phyloP scores from a whole-genome alignment of 1,140 invertebrate genomes.

The Vollenhovia emeryi region DNA sequence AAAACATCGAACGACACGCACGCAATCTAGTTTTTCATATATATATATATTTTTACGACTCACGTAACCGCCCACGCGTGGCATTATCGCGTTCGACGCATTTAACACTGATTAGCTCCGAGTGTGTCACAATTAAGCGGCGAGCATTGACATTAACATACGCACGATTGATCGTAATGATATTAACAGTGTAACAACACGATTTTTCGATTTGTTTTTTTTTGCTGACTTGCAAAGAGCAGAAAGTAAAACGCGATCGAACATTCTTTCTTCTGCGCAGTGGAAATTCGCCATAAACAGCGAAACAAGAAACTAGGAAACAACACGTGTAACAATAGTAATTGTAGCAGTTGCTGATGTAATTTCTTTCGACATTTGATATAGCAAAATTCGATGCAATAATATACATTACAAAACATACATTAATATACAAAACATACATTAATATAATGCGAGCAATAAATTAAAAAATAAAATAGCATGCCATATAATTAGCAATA shows the following conservation, averaged over 20 bases:
- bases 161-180: neutral
- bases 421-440: too few species aligned
- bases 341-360: too few species aligned
- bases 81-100: neutral
- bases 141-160: neutral
- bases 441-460: neutral
- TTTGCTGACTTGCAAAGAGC: neutral
- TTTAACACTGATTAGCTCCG: too few species aligned
- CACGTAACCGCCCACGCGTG: neutral
- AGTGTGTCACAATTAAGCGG: neutral
- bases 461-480: neutral
- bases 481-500: neutral
- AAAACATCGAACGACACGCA: neutral
- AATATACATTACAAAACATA: too few species aligned
- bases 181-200: neutral
- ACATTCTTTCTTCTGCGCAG: neutral
- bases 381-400: too few species aligned
- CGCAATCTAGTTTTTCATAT: neutral
- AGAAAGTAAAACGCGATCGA: neutral
- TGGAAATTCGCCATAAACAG: neutral
- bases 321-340: neutral
- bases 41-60: slow-evolving; percentile 10
- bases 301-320: neutral
- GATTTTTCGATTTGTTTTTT: slow-evolving; percentile 21
- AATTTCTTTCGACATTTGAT: too few species aligned